Conservation (phyloP, 1,140 invertebrate genomes). For the Patella vulgata region DNA sequence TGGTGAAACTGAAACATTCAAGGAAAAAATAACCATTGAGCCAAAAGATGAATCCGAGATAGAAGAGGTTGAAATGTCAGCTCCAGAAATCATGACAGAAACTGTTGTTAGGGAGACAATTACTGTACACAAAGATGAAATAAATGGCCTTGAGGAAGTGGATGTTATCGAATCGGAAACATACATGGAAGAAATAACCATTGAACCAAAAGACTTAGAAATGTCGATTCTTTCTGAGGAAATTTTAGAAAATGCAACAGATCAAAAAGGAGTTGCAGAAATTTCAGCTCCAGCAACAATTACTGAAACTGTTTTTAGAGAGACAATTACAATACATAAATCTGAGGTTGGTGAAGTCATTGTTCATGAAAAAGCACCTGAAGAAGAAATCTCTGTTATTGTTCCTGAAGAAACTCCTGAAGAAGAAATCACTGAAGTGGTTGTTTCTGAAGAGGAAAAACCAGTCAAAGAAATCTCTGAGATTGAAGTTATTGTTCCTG, state of each 20-base stretch:
- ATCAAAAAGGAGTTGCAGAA: conserved; percentile 10
- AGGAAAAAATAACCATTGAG: conserved; percentile 21
- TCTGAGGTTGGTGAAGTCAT: no score
- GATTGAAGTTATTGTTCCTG: not conserved
- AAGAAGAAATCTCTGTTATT: conserved; percentile 5
- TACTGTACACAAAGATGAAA: no score
- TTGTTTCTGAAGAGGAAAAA: no score
- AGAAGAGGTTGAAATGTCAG: conserved; percentile 1
- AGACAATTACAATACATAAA: no score
- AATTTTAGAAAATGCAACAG: conserved; percentile 9
- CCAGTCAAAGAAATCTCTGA: not conserved
- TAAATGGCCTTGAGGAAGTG: not conserved
- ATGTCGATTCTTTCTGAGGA: not conserved
- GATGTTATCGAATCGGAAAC: conserved; percentile 12
- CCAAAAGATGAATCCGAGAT: conserved; percentile 10
- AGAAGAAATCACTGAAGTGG: conserved; percentile 1
- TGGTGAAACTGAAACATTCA: conserved; percentile 20
- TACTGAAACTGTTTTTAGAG: no score
- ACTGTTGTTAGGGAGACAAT: conserved; percentile 12
- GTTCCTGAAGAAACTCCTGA: not conserved
- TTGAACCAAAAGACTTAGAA: no score
- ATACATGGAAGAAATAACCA: conserved; percentile 2
- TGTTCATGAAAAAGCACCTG: conserved; percentile 6
- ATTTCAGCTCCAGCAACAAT: conserved; percentile 4
- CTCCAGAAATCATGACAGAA: conserved; percentile 19